Evolutionary conservation across 1,140 invertebrate genomes (phyloP).

Genomic region (Akabosia matsudoensis): DNA sequence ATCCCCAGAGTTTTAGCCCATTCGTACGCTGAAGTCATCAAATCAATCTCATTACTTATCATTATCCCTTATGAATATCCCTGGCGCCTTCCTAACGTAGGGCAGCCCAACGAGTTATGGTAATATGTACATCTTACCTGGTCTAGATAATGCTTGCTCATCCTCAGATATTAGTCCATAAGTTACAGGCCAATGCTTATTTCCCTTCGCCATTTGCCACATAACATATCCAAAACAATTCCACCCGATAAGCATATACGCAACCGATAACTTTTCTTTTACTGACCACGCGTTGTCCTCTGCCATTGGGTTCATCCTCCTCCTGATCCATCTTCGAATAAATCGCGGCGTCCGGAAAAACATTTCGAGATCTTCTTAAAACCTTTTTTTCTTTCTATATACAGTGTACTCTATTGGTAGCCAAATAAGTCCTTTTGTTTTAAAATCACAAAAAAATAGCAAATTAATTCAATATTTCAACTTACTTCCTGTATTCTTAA

Average conservation of each 20-base stretch:
- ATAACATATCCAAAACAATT: constrained; percentile 62
- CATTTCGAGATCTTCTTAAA: constrained; percentile 12
- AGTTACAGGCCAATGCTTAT: constrained; percentile 62
- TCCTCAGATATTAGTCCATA: constrained; percentile 61
- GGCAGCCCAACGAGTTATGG: too few species aligned
- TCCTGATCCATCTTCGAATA: constrained; percentile 55
- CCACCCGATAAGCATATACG: constrained; percentile 61
- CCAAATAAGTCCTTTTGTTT: too few species aligned
- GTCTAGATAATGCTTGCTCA: constrained; percentile 54
- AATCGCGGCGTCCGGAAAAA: constrained; percentile 32
- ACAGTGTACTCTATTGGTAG: too few species aligned
- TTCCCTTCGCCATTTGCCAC: constrained; percentile 59
- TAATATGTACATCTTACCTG: constrained; percentile 53
- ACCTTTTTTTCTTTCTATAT: too few species aligned
- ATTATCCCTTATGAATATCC: neutral
- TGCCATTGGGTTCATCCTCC: constrained; percentile 61
- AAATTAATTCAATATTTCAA: too few species aligned
- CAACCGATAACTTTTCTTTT: constrained; percentile 60
- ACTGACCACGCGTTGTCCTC: constrained; percentile 56
- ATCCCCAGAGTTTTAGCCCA: constrained; percentile 58
- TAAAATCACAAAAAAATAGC: too few species aligned
- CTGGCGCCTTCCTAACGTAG: too few species aligned
- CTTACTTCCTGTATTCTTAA: too few species aligned
- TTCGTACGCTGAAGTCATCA: constrained; percentile 50
- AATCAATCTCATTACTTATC: too few species aligned